phyloP scores from a whole-genome alignment of 37 sponge, comb jelly and placozoan species.

The Ianthella basta region DNA sequence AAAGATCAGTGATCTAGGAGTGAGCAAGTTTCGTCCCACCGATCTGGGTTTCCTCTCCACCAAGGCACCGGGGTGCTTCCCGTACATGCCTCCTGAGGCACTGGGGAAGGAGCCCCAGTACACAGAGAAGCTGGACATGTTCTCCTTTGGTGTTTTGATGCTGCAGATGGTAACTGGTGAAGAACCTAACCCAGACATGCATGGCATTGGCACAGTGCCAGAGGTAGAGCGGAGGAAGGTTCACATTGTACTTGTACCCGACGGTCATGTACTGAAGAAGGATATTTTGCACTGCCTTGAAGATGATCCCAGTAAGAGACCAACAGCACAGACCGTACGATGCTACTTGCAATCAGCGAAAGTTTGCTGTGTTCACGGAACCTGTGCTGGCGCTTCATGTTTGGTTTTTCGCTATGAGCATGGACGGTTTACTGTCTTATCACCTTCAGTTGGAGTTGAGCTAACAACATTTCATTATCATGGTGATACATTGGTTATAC shows the following conservation, averaged over 20 bases:
- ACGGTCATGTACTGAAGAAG: background rate
- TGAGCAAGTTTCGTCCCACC: background rate
- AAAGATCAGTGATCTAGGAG: constrained; percentile 11
- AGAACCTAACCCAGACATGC: background rate
- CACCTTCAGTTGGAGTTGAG: too few species aligned
- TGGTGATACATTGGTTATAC: too few species aligned
- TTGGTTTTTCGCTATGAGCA: too few species aligned
- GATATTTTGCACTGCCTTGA: background rate
- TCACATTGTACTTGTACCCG: background rate
- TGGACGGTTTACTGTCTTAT: too few species aligned
- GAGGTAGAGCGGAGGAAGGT: background rate
- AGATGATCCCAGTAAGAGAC: background rate
- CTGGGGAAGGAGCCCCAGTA: background rate
- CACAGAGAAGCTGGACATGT: constrained; percentile 20
- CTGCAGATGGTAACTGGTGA: background rate
- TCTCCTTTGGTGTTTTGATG: constrained; percentile 21
- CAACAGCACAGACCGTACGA: too few species aligned
- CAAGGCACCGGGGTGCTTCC: background rate
- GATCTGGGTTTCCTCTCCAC: background rate
- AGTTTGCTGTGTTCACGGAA: too few species aligned
- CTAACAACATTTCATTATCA: too few species aligned
- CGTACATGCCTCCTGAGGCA: constrained; percentile 22
- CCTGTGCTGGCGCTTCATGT: too few species aligned
- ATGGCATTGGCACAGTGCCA: background rate
- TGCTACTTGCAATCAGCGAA: too few species aligned